A percentile compares a stretch with the other conserved stretches of the same genome.
Evolutionary conservation across 2,113 vertebrate genomes (phyloP).

Genomic region (Lanius collurio): DNA sequence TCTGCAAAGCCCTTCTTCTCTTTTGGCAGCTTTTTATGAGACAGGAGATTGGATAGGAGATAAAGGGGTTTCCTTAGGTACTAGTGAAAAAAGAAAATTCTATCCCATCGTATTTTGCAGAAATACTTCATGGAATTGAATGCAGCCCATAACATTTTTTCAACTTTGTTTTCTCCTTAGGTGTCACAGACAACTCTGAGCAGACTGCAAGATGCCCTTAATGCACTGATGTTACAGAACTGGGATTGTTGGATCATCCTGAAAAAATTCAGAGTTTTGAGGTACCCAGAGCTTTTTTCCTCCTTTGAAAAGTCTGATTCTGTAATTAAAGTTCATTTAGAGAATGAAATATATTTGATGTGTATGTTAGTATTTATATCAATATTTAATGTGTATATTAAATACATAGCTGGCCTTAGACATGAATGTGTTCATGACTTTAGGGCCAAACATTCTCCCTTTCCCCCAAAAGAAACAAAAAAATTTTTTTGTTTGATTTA

Average conservation of each 20-base stretch:
- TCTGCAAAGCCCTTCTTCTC: background rate
- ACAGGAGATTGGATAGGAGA: background rate
- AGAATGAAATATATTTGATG: background rate
- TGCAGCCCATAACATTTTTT: background rate
- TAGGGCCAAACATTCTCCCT: background rate
- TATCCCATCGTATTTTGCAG: background rate
- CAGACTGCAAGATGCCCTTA: background rate
- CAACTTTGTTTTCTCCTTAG: background rate
- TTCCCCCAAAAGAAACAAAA: background rate
- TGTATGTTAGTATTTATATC: background rate
- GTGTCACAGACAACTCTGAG: background rate
- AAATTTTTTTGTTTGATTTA: background rate
- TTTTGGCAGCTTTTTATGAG: background rate
- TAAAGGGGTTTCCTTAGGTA: background rate
- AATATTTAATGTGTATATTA: background rate
- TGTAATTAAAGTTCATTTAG: background rate
- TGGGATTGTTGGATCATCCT: background rate
- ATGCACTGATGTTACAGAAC: rapidly evolving
- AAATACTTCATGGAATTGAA: background rate
- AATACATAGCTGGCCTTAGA: background rate
- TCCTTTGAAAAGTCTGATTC: background rate
- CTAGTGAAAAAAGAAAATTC: background rate
- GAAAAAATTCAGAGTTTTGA: background rate
- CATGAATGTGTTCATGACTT: background rate
- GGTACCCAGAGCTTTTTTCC: background rate